Conservation (phyloP, 2,113 vertebrate genomes). For the Vimba vimba region DNA sequence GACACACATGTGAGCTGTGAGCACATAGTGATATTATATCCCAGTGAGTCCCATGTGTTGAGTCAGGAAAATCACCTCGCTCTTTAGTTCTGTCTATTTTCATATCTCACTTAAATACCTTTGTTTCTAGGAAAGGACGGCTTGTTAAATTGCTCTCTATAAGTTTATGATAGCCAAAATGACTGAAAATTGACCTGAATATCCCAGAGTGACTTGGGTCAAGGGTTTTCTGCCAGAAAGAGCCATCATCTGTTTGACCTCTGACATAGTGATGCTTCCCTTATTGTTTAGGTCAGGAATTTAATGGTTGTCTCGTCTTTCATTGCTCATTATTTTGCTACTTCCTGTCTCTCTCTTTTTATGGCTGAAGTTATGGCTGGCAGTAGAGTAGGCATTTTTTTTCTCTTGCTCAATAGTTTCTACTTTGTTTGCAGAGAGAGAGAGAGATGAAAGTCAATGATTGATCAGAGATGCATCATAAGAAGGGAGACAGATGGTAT, state of each 20-base stretch:
- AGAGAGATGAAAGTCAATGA: too few species aligned
- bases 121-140: neutral
- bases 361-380: neutral
- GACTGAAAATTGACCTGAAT: neutral
- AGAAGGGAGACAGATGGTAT: too few species aligned
- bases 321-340: neutral
- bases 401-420: too few species aligned
- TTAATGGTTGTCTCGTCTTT: neutral
- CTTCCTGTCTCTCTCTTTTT: neutral
- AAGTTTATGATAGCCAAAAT: neutral
- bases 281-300: neutral
- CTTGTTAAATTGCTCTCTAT: neutral
- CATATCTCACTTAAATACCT: neutral
- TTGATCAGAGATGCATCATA: too few species aligned
- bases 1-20: neutral
- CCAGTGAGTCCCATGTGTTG: neutral
- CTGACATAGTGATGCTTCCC: neutral
- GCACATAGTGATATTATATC: neutral
- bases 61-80: neutral
- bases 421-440: too few species aligned
- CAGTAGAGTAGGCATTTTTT: too few species aligned
- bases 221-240: neutral
- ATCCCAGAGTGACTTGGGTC: neutral
- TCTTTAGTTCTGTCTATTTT: neutral
- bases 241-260: neutral